Conservation (phyloP, 2,888 invertebrate species). For the Opisthograptis luteolata region DNA sequence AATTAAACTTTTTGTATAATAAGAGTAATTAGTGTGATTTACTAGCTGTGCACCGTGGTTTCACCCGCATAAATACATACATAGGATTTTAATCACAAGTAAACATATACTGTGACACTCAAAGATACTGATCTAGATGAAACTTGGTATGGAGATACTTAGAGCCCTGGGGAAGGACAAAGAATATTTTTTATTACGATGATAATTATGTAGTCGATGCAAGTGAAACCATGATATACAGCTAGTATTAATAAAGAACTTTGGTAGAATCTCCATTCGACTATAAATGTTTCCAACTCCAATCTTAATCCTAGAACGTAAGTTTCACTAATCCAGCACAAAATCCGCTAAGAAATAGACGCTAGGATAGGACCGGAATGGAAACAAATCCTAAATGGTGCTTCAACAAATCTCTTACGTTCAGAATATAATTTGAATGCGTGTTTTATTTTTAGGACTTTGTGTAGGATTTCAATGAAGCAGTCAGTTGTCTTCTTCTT, state of each 20-base stretch:
- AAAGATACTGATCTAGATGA: no score
- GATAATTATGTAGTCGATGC: no score
- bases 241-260: not conserved
- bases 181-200: not conserved
- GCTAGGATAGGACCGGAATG: not conserved
- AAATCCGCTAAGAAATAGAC: slow-evolving; percentile 22
- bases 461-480: not conserved
- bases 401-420: slow-evolving; percentile 11
- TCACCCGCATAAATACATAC: no score
- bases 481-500: no score
- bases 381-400: slow-evolving; percentile 15
- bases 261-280: not conserved
- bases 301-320: slow-evolving; percentile 25
- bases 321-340: slow-evolving; percentile 17
- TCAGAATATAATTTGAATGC: slow-evolving; percentile 3
- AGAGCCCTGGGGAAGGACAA: no score
- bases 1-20: no score
- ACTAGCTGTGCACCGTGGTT: no score
- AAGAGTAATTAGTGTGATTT: no score
- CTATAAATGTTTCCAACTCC: not conserved
- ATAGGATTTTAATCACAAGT: no score
- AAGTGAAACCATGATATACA: no score
- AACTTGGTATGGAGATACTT: no score
- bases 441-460: not conserved
- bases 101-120: no score